Base-by-base conservation (phyloP, 2,888 invertebrate genomes). In the Meloe dianella region DNA sequence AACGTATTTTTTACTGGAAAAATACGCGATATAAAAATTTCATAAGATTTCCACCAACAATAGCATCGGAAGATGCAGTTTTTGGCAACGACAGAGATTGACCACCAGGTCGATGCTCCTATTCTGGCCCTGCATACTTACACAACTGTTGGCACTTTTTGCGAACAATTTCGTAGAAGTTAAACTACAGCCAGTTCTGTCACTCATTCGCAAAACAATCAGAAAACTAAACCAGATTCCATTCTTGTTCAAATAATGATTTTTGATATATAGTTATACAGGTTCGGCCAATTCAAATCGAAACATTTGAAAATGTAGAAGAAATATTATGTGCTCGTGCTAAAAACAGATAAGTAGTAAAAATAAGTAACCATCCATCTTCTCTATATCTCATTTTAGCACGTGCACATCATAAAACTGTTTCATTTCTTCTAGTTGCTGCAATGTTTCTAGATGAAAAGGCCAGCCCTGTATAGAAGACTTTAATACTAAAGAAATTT, bases 111-210 rank as follows among this genome's bases (percentile, higher is more conserved):
- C 80, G 80, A 79, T 78, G 80, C 74, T 79, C 80, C 74, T 77
- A 72, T 73, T 75, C 70, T 76, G 77, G 77, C 75, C 75, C 76
- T 75, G 77, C 77, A 77, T 79, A 74, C 78, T 78, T 74, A 76
- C 73, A 79, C 76, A 78, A 77, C 75, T 78, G 77, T 75, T 75
- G 73, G 75, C 75, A 77, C 73, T 79, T 79, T 80, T 80, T 79
- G 78, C 76, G 71, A 74, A 74, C 75, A 71, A 75, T 76, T 80
- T 79, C 79, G 77, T 75, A 79, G 79, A 80, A 79, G 72, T 73
- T 74, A 67, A 74, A 74, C 77, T 75, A 76, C 76, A 77, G 75
- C 74, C 73, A 54, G 75, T 75, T 74, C 76, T 79, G 79, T 78
- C 79, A 80, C 76, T 78, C 77, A 76, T 71, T 75, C 70, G 54